A percentile compares a stretch with the other conserved stretches of the same genome.
phyloP scores from a whole-genome alignment of 2,797 vertebrate species.

The Botia almorhae region DNA sequence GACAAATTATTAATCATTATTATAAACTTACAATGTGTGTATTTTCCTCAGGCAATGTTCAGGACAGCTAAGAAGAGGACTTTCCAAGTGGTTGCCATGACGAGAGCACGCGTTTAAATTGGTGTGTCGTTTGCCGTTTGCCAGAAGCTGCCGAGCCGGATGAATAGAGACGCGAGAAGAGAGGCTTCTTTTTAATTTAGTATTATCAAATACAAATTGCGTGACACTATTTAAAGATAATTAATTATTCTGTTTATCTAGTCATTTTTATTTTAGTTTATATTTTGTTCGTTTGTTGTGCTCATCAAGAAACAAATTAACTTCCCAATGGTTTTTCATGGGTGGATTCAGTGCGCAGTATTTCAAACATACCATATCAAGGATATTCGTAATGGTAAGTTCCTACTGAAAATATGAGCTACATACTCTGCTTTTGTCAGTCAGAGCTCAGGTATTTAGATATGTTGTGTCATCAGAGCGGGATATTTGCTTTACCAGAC shows the following conservation, averaged over 20 bases:
- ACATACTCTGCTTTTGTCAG: constrained; percentile 56
- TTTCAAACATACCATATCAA: constrained; percentile 73
- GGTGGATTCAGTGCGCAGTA: constrained; percentile 72
- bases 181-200: constrained; percentile 84
- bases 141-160: constrained; percentile 65
- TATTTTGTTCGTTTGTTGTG: constrained; percentile 82
- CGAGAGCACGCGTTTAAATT: constrained; percentile 76
- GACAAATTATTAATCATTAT: no score
- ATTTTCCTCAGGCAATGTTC: constrained; percentile 72
- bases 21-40: constrained; percentile 11
- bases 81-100: constrained; percentile 77
- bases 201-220: constrained; percentile 86
- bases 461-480: constrained; percentile 61
- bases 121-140: constrained; percentile 75
- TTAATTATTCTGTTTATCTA: constrained; percentile 84
- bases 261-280: constrained; percentile 76
- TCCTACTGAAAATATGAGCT: constrained; percentile 60
- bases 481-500: constrained; percentile 59
- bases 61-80: constrained; percentile 79
- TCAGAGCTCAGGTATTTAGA: constrained; percentile 83
- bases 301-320: constrained; percentile 74
- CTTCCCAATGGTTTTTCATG: constrained; percentile 65
- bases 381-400: constrained; percentile 60
- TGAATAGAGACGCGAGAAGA: constrained; percentile 69
- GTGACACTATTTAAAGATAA: constrained; percentile 89